Base-by-base conservation (phyloP, 2,113 vertebrate genomes). In the Laticauda laticaudata region DNA sequence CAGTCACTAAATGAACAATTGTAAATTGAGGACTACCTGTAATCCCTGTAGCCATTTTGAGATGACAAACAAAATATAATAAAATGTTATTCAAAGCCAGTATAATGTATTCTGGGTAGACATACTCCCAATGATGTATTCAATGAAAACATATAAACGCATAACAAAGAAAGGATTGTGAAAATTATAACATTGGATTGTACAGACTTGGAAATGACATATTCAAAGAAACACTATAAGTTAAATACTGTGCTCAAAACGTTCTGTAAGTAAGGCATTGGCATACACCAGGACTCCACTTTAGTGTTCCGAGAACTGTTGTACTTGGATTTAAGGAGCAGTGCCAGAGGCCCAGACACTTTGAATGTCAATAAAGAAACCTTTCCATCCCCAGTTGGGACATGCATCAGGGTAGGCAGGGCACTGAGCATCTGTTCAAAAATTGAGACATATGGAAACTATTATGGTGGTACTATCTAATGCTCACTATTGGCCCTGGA, bases 321-420 rank as follows among this genome's bases (percentile, higher is more conserved):
- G 95, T 91, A 51, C 94, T 90, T 94, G 95, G 88, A 92, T 94
- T 94, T 94, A 94, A 93, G 85, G 43, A 92, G 93, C 94, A 86
- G 54, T 92, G 45, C 57, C 39, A 94, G n/a, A 87, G 12, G 95
- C 93, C 88, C 59, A 90, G 88, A 39, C 55, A 54, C 64, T n/a
- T 34, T 18, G 34, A 93, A n/a, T 56, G 93, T 51, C 87, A 92
- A 95, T 95, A 85, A 92, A 94, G 61, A 92, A 91, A 92, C 29
- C 86, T 94, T 95, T 95, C 94, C 93, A 59, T 94, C 94, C 89
- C 55, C 94, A 81, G 88, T 94, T 69, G 91, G 2, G 91, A 21
- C 81, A 75, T 54, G 81, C 54, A 29, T 94, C 91, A 23, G 23
- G 89, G 55, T 88, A 93, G 75, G 15, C 61, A 91, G 89, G 61